phyloP scores from a whole-genome alignment of 2,113 vertebrate species.

The Romanogobio albipinnatus region DNA sequence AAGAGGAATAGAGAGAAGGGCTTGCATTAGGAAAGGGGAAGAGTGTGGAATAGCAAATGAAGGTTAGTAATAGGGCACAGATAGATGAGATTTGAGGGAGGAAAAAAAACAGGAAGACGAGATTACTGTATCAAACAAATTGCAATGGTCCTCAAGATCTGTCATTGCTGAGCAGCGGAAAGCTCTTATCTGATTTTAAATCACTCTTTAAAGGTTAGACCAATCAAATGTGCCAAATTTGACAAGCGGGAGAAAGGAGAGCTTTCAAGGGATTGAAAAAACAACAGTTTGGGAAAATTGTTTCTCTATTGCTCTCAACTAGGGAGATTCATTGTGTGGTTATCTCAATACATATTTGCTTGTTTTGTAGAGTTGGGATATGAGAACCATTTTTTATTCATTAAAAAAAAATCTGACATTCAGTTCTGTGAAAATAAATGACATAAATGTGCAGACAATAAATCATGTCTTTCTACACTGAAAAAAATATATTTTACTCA shows the following conservation, averaged over 20 bases:
- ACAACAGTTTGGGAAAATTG: constrained; percentile 10
- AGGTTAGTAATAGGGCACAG: constrained; percentile 40
- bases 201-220: constrained; percentile 32
- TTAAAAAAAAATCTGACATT: not conserved
- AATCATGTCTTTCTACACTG: not conserved
- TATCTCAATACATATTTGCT: constrained; percentile 31
- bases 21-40: constrained; percentile 6
- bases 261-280: constrained; percentile 8
- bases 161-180: not conserved
- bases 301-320: not conserved
- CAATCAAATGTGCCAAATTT: constrained; percentile 30
- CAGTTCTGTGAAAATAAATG: not conserved
- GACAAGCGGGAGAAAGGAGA: not conserved
- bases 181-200: constrained; percentile 43
- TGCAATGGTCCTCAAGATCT: constrained; percentile 29
- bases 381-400: not conserved
- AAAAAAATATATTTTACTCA: no score
- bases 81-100: constrained; percentile 41
- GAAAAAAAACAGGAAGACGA: not conserved
- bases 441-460: not conserved
- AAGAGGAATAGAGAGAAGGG: constrained; percentile 26
- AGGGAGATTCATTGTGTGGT: not conserved
- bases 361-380: not conserved
- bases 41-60: constrained; percentile 32
- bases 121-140: constrained; percentile 43